Percentiles rank a stretch among this genome's conserved stretches.
These are phyloP conservation scores for Labeo calbasu DNA, from an alignment of 2,797 vertebrate species.

Conservation along the genomic window DNA sequence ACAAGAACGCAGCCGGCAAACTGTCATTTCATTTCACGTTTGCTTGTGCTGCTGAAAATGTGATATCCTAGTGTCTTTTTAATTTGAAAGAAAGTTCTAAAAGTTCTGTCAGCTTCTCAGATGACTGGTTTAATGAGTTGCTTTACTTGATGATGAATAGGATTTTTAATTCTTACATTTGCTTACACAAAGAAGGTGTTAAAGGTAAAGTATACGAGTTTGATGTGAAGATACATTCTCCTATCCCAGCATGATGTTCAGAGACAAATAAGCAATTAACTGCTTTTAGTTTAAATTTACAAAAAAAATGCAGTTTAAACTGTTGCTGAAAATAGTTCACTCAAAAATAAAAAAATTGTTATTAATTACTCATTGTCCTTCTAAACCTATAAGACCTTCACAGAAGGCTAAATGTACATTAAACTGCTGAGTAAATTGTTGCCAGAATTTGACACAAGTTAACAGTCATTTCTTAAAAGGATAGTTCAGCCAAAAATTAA, in stretches of 20 bases:
- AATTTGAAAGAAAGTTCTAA: conserved; percentile 15
- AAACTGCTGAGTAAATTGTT: too few relatives aligned
- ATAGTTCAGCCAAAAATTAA: too few relatives aligned
- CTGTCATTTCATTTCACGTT: not conserved
- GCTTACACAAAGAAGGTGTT: not conserved
- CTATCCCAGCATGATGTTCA: not conserved
- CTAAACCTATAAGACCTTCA: too few relatives aligned
- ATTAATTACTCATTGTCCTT: too few relatives aligned
- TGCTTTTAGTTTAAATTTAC: not conserved
- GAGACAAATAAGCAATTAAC: not conserved
- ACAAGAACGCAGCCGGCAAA: not conserved
- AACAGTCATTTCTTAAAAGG: too few relatives aligned
- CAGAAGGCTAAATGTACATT: too few relatives aligned
- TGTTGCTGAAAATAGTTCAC: not conserved
- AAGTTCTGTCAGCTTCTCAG: not conserved
- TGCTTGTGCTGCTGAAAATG: not conserved
- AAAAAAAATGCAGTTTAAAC: not conserved
- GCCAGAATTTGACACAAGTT: too few relatives aligned
- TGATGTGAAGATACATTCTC: not conserved
- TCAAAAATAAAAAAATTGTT: too few relatives aligned
- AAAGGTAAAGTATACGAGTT: not conserved
- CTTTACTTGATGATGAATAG: not conserved
- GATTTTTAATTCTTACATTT: not conserved
- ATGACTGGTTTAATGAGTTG: not conserved
- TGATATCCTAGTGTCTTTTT: conserved; percentile 16